Evolutionary conservation across 2,888 invertebrate genomes (phyloP).

Genomic region (Fissipunctia ypsillon): DNA sequence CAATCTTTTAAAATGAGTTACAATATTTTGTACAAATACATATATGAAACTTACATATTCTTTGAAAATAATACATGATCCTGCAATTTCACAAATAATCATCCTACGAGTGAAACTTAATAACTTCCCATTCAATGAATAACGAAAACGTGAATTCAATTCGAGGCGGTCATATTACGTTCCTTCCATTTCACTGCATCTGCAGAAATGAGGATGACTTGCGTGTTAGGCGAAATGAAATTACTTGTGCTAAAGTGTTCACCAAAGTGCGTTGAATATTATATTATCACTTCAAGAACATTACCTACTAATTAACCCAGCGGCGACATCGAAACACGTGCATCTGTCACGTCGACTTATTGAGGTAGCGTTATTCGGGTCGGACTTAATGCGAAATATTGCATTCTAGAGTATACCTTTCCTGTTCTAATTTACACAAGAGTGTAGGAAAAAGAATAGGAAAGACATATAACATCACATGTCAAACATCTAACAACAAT

Average conservation of each 20-base stretch:
- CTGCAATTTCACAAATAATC: not conserved
- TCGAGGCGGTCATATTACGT: constrained; percentile 7
- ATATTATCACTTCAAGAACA: not conserved
- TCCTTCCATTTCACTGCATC: constrained; percentile 10
- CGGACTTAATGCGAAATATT: too few relatives aligned
- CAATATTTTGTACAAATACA: too few relatives aligned
- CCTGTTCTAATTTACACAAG: too few relatives aligned
- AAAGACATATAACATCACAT: too few relatives aligned
- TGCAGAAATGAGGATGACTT: not conserved
- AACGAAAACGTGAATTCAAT: constrained; percentile 25
- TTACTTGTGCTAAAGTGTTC: not conserved
- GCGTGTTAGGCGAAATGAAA: not conserved
- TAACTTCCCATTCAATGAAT: constrained; percentile 9
- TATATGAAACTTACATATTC: not conserved
- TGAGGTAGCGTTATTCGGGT: too few relatives aligned
- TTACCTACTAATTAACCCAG: too few relatives aligned
- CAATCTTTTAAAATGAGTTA: too few relatives aligned
- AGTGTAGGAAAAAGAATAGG: too few relatives aligned
- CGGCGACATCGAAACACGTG: too few relatives aligned
- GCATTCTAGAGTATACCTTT: too few relatives aligned
- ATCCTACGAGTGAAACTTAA: not conserved
- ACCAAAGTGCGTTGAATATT: not conserved
- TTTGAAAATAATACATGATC: not conserved
- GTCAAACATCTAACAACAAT: too few relatives aligned
- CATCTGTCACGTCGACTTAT: too few relatives aligned